Conservation (phyloP, 2,888 invertebrate species). For the Timema podura region DNA sequence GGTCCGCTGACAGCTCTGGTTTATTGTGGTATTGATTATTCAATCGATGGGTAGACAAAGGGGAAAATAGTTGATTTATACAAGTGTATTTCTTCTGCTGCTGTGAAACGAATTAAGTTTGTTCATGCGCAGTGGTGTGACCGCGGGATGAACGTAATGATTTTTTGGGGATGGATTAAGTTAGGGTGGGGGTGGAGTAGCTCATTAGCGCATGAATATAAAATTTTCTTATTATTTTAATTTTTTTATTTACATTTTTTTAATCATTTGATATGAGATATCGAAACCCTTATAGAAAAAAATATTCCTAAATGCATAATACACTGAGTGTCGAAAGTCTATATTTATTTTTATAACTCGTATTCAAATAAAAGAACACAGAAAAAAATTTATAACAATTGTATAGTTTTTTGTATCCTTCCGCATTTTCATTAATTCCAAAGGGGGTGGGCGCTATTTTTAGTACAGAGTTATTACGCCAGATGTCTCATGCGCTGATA, state of each 20-base stretch:
- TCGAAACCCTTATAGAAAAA: no score
- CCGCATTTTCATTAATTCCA: slow-evolving; percentile 49
- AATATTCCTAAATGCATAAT: no score
- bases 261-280: slow-evolving; percentile 14
- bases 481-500: slow-evolving; percentile 58
- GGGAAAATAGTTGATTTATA: slow-evolving; percentile 25
- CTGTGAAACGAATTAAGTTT: slow-evolving; percentile 31
- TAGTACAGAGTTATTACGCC: slow-evolving; percentile 61
- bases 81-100: slow-evolving; percentile 26
- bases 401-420: slow-evolving; percentile 31
- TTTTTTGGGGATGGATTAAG: slow-evolving; percentile 62
- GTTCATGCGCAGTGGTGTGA: slow-evolving; percentile 33
- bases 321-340: no score
- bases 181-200: slow-evolving; percentile 37
- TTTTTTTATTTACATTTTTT: slow-evolving; percentile 16
- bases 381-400: slow-evolving; percentile 16
- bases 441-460: slow-evolving; percentile 58
- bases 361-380: no score
- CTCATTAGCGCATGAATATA: slow-evolving; percentile 65
- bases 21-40: slow-evolving; percentile 48
- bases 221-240: slow-evolving; percentile 48
- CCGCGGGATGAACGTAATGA: slow-evolving; percentile 73
- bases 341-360: no score
- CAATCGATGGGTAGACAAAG: slow-evolving; percentile 38
- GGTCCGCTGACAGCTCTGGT: slow-evolving; percentile 18